Evolutionary conservation across 2,888 invertebrate genomes (phyloP), one percentile per base, ranked within the genome.

Genomic region (Aplocera efformata): DNA sequence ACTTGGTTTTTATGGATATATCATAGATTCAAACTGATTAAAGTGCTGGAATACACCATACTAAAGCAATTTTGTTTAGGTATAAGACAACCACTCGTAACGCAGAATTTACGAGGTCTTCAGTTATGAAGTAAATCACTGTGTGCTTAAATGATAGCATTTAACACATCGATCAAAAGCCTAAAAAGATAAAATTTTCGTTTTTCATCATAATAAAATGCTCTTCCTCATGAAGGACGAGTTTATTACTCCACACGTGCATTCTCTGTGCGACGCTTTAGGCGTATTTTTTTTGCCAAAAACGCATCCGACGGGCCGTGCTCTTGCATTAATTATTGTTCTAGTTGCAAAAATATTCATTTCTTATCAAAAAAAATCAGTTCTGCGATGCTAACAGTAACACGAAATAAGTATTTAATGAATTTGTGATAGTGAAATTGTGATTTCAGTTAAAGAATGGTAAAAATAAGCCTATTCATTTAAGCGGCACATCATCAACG

Each of bases 281-380:
- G 85, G 85, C 85, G 80, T 69, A 85, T 83, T 85, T 81, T n/a
- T 81, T 82, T 79, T 72, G 71, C 71, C 62, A 69, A 78, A 75
- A 60, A 58, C 68, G 59, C 72, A 63, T 59, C 83, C 85, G 85
- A 63, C 85, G 85, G 83, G 50, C 53, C 72, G 67, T 70, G 72
- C 21, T 37, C 48, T 36, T 46, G 76, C 75, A 75, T 74, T 67
- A 72, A 72, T 75, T 58, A 66, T 32, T 39, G 29, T 28, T 26
- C 25, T 38, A 40, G 36, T 29, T 43, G 40, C 42, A 50, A 47
- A 44, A 48, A 41, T 46, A 23, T 24, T 37, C 30, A 31, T 17
- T 30, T 27, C 28, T 30, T 25, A 24, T n/a, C 11, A 0, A 8
- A n/a, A 27, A n/a, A 11, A 24, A 7, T 4, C 13, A 32, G 3